Evolutionary conservation across 2,113 vertebrate genomes (phyloP).

Genomic region (Phyllostomus discolor): DNA sequence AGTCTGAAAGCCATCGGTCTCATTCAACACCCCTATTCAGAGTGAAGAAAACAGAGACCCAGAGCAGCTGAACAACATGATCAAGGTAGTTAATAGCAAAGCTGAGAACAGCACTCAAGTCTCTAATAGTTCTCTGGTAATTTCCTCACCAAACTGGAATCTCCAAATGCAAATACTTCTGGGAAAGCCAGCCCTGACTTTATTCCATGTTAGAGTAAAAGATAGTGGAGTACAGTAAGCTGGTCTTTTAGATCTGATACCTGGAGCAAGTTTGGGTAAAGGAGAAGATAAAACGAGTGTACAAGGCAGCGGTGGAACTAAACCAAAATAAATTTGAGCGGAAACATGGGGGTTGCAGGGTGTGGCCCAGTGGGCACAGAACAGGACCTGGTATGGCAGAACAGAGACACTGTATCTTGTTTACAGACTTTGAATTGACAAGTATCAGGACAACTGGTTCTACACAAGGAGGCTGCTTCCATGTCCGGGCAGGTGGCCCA

Average conservation of each 20-base stretch:
- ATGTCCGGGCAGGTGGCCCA: not conserved
- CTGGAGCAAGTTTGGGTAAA: slow-evolving; percentile 27
- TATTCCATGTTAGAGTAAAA: not conserved
- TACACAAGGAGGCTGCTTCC: not conserved
- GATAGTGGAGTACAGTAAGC: not conserved
- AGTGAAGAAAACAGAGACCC: not conserved
- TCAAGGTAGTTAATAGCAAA: slow-evolving; percentile 2
- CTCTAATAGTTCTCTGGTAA: slow-evolving; percentile 35
- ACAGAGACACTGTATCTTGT: not conserved
- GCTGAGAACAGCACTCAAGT: not conserved
- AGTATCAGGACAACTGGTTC: not conserved
- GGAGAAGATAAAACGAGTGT: not conserved
- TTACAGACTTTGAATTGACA: not conserved
- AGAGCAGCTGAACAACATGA: not conserved
- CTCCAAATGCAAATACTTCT: slow-evolving; percentile 15
- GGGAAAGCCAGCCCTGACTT: slow-evolving; percentile 8
- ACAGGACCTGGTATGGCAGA: not conserved
- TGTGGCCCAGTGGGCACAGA: not conserved
- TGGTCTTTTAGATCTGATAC: slow-evolving; percentile 35
- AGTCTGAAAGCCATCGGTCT: not conserved
- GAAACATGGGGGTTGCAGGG: not conserved
- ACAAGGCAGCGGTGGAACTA: not conserved
- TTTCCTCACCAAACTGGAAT: slow-evolving; percentile 50
- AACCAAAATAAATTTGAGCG: not conserved
- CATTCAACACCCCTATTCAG: not conserved